Conservation (phyloP, 2,113 vertebrate genomes). For the Turnix velox region DNA sequence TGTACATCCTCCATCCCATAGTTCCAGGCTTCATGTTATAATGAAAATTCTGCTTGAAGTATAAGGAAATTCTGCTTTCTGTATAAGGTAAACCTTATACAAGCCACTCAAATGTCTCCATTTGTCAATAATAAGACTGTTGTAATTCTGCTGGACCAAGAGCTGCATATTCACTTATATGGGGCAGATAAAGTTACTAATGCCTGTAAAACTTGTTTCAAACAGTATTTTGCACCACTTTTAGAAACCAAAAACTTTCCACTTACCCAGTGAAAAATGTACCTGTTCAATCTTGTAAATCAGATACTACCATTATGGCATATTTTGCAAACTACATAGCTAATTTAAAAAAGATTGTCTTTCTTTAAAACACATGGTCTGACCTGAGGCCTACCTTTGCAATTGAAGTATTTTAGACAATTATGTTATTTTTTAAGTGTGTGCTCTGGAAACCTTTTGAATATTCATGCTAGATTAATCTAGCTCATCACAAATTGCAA, state of each 20-base stretch:
- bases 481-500: constrained; percentile 37
- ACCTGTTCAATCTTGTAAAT: background rate
- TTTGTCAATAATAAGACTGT: background rate
- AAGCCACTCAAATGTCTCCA: background rate
- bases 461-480: constrained; percentile 26
- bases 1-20: background rate
- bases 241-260: background rate
- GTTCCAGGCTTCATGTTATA: background rate
- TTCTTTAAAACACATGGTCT: background rate
- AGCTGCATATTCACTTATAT: background rate
- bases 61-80: too few relatives aligned
- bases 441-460: background rate
- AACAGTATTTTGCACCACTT: background rate
- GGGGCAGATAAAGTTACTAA: background rate
- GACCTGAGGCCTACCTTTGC: background rate
- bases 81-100: background rate
- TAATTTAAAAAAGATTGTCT: background rate
- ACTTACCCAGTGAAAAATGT: background rate
- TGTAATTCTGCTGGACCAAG: background rate
- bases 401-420: background rate
- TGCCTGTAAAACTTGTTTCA: background rate
- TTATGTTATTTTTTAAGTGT: background rate
- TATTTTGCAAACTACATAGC: background rate
- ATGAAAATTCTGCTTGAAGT: background rate
- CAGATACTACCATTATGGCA: background rate